Percentiles rank a stretch among this genome's conserved stretches.
Evolutionary conservation across 2,113 vertebrate genomes (phyloP).

Genomic region (Phrynosoma platyrhinos): DNA sequence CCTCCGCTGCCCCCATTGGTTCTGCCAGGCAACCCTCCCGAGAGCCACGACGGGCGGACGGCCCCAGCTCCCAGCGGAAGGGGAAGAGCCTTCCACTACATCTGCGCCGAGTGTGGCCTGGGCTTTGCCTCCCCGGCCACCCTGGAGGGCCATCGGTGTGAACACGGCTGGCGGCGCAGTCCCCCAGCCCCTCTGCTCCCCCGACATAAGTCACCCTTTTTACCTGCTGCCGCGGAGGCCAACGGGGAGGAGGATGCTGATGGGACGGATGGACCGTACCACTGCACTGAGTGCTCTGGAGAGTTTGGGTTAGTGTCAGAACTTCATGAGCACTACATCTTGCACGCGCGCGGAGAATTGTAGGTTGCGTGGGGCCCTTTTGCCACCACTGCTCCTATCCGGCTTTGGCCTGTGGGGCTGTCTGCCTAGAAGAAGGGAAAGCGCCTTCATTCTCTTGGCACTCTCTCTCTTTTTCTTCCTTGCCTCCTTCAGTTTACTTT

Average conservation of each 20-base stretch:
- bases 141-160: slow-evolving; percentile 40
- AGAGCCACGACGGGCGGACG: slow-evolving; percentile 2
- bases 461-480: not conserved
- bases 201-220: not conserved
- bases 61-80: not conserved
- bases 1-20: not conserved
- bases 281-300: slow-evolving; percentile 71
- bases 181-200: not conserved
- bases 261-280: slow-evolving; percentile 62
- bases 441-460: not conserved
- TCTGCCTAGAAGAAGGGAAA: not conserved
- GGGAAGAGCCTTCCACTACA: slow-evolving; percentile 42
- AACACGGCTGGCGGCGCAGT: slow-evolving; percentile 40
- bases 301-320: slow-evolving; percentile 69
- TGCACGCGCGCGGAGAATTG: slow-evolving; percentile 72
- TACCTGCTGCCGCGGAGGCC: slow-evolving; percentile 10
- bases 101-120: slow-evolving; percentile 35
- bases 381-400: not conserved
- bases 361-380: slow-evolving; percentile 31
- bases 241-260: slow-evolving; percentile 58
- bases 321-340: slow-evolving; percentile 75
- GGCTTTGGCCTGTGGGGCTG: not conserved
- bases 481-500: not conserved
- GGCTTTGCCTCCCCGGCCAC: slow-evolving; percentile 39
- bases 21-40: not conserved